phyloP scores from a whole-genome alignment of 2,797 vertebrate species.

The Poeciliopsis gracilis region DNA sequence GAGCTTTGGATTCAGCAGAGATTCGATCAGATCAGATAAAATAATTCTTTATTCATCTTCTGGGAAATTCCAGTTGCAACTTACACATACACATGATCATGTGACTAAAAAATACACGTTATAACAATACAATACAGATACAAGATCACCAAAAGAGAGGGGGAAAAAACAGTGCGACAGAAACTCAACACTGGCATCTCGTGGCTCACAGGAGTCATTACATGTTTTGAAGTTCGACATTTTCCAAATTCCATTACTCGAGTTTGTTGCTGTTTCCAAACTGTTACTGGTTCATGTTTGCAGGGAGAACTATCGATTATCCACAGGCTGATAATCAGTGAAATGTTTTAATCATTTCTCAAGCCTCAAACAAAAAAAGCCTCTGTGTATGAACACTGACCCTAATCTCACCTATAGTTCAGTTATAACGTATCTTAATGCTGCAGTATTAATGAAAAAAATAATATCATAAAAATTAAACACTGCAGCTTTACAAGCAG shows the following conservation, averaged over 20 bases:
- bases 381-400: background rate
- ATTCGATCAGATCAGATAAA: background rate
- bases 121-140: background rate
- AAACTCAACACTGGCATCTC: conserved; percentile 40
- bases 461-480: no score
- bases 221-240: background rate
- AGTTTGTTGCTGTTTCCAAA: background rate
- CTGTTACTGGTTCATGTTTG: background rate
- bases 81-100: background rate
- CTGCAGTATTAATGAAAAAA: background rate
- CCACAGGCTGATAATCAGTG: background rate
- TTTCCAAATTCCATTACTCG: background rate
- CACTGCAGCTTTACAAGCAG: no score
- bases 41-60: no score
- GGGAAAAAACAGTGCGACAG: background rate
- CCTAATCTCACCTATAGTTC: background rate
- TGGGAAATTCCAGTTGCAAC: no score
- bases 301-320: background rate
- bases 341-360: background rate
- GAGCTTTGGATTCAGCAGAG: background rate
- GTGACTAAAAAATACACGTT: background rate
- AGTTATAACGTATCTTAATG: background rate
- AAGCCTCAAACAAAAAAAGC: background rate
- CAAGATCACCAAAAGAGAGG: background rate
- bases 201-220: conserved; percentile 22